These are phyloP conservation scores for Exocentrus adspersus DNA, from an alignment of 2,888 invertebrate species.

Conservation along the genomic window DNA sequence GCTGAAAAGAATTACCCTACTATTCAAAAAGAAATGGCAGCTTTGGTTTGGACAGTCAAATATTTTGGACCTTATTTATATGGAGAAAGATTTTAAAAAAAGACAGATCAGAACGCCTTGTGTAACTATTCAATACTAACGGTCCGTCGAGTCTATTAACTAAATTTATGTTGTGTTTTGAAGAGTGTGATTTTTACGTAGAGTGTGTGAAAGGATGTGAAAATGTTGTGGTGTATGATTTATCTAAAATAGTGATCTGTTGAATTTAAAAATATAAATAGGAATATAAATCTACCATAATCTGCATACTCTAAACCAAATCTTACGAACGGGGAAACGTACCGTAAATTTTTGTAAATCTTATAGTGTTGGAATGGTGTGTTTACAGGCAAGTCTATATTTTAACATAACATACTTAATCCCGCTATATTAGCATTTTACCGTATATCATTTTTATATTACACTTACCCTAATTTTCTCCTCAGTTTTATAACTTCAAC, in stretches of 20 bases:
- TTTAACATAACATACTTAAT: too few species aligned
- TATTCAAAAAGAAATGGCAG: conserved; percentile 11
- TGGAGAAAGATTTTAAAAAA: neutral
- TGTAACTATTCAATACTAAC: conserved; percentile 1
- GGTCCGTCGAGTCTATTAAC: conserved; percentile 5
- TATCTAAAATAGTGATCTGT: conserved; percentile 29
- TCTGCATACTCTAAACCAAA: too few species aligned
- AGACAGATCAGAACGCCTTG: neutral
- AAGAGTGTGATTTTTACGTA: neutral
- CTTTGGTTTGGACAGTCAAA: neutral
- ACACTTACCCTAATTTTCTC: conserved; percentile 77
- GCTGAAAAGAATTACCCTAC: conserved; percentile 2
- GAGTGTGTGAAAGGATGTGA: too few species aligned
- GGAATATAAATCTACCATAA: too few species aligned
- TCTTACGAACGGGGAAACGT: too few species aligned
- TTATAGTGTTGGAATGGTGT: too few species aligned
- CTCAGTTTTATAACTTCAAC: conserved; percentile 85
- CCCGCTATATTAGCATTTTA: too few species aligned
- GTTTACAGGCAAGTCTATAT: too few species aligned
- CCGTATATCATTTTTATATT: too few species aligned
- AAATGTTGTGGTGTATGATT: conserved; percentile 2
- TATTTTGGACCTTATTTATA: neutral
- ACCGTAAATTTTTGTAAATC: too few species aligned
- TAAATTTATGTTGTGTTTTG: neutral
- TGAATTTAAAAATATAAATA: neutral